Evolutionary conservation across 1,140 invertebrate genomes (phyloP), one percentile per base, ranked within the genome.

Genomic region (Batillaria attramentaria): DNA sequence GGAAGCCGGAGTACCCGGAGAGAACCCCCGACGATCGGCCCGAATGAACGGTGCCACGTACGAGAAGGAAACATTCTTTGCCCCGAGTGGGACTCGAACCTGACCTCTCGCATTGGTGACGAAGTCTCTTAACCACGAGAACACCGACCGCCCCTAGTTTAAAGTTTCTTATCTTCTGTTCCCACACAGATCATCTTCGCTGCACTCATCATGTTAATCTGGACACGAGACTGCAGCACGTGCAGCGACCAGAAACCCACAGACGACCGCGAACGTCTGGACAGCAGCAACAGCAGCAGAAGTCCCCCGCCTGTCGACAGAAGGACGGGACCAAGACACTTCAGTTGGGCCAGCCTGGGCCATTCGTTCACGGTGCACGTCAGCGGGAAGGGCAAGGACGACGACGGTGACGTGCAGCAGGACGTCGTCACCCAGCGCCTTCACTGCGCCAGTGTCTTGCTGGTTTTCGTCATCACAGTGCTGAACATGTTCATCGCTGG

Each of bases 401-500:
- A 37, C 33, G 35, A 42, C 20, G 72, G 24, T 60, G 72, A 60
- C 35, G 54, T 24, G 8, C 39, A 16, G 24, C 60, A 54, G 33
- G 46, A 74, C 31, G 72, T 57, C 35, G 39, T 39, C 1, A 74
- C 46, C 1, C 72, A 24, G 72, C 72, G 54, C n/a, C 3, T 74
- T 1, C 72, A 74, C 10, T 31, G 10, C 33, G 46, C 46, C 6
- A 74, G 46, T n/a, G 43, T 74, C n/a, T 13, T 74, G 31, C 20
- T 74, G 31, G 72, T 74, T 43, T 74, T 74, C 35, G 16, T 54
- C 24, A 74, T 74, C 46, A 74, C 72, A 31, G 50, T 74, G 2
- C 13, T 46, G 31, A 74, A 74, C 33, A 74, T 74, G 72, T 74
- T 74, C 20, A 74, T 74, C 46, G 60, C 72, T 2, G 72, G 72